Evolutionary conservation across 1,140 invertebrate species (phyloP).

Genomic region (Neelides sp.): DNA sequence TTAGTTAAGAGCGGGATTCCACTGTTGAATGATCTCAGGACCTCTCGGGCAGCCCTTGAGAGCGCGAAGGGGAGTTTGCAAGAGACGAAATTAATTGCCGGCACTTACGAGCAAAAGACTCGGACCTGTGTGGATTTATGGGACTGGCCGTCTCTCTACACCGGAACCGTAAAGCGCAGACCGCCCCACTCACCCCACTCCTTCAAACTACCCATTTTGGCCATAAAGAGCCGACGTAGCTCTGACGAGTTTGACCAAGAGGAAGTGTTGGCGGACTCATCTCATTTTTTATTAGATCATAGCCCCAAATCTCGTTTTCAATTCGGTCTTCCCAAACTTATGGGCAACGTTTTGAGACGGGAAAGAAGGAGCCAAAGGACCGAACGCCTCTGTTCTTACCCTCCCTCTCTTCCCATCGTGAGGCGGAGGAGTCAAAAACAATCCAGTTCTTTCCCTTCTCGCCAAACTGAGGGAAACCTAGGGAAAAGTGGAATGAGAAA

Average conservation of each 20-base stretch:
- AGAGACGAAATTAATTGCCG: constrained; percentile 17
- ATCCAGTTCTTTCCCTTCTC: too few species aligned
- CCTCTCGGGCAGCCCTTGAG: neutral
- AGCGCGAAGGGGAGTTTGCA: constrained; percentile 6
- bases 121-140: constrained; percentile 15
- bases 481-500: too few species aligned
- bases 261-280: constrained; percentile 5
- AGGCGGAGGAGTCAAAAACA: too few species aligned
- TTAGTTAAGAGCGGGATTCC: too few species aligned
- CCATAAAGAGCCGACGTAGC: constrained; percentile 1
- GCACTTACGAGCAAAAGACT: neutral
- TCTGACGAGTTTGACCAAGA: constrained; percentile 6
- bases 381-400: too few species aligned
- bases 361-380: too few species aligned
- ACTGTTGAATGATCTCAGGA: neutral
- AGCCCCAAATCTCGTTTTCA: neutral
- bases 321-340: constrained; percentile 11
- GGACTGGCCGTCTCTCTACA: constrained; percentile 9
- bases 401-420: too few species aligned
- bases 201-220: neutral
- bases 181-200: neutral
- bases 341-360: constrained; percentile 16
- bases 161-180: constrained; percentile 14
- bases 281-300: neutral
- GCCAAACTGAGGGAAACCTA: too few species aligned